phyloP scores from a whole-genome alignment of 1,140 invertebrate species.

The Leptinotarsa undecemlineata region DNA sequence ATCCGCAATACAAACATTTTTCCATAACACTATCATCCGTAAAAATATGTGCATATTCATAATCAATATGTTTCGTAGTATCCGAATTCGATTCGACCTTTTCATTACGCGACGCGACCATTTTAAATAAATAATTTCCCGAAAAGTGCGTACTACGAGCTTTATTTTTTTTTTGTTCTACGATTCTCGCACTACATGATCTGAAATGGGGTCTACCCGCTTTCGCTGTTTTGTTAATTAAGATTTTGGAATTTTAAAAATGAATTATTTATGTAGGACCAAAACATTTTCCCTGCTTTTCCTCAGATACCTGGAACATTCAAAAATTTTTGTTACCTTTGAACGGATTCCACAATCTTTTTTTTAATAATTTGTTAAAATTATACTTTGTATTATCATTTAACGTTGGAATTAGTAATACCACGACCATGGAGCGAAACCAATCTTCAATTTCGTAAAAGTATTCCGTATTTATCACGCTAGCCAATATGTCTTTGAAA shows the following conservation, averaged over 20 bases:
- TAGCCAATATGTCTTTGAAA: slow-evolving; percentile 17
- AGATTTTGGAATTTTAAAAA: not conserved
- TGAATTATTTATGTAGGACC: not conserved
- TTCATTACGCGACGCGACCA: no score
- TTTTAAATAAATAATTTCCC: no score
- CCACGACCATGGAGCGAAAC: slow-evolving; percentile 7
- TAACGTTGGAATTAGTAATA: not conserved
- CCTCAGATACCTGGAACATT: slow-evolving; percentile 19
- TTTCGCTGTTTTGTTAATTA: not conserved
- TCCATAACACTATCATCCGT: not conserved
- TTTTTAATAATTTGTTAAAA: no score
- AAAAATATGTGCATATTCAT: no score
- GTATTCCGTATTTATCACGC: not conserved
- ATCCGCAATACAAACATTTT: slow-evolving; percentile 12
- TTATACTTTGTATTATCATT: not conserved
- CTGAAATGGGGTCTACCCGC: not conserved
- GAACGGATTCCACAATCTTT: not conserved
- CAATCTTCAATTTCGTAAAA: slow-evolving; percentile 11
- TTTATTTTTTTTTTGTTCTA: no score
- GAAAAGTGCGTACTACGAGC: no score
- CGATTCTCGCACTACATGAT: not conserved
- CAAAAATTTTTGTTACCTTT: slow-evolving; percentile 7
- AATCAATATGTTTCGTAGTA: no score
- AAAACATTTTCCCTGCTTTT: slow-evolving; percentile 23
- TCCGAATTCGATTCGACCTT: no score